These are phyloP conservation scores for Ahaetulla prasina DNA, from an alignment of 2,113 vertebrate species.

Conservation along the genomic window DNA sequence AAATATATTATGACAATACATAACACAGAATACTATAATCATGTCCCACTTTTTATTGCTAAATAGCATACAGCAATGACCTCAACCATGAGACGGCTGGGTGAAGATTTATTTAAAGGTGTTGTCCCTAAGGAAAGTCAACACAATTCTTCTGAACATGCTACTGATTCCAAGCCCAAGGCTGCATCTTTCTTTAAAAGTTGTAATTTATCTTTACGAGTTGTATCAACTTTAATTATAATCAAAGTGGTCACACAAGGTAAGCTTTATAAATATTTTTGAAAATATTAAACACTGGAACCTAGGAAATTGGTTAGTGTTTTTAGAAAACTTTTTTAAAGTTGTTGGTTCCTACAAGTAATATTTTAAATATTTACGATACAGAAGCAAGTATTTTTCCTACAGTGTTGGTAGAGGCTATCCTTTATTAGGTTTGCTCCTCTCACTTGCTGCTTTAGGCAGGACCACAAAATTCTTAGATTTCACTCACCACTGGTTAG, in stretches of 20 bases:
- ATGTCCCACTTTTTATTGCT: neutral
- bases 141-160: conserved; percentile 40
- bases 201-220: conserved; percentile 72
- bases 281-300: neutral
- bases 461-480: neutral
- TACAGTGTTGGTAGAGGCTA: neutral
- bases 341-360: neutral
- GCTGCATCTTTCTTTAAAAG: conserved; percentile 74
- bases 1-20: neutral
- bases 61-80: conserved; percentile 70
- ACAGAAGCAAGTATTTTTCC: neutral
- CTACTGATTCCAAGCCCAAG: conserved; percentile 57
- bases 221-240: conserved; percentile 81
- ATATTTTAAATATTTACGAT: neutral
- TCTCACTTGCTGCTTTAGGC: neutral
- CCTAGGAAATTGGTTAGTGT: neutral
- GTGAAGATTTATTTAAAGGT: conserved; percentile 79
- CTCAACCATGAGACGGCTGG: conserved; percentile 80
- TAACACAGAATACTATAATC: neutral
- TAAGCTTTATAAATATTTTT: conserved; percentile 48
- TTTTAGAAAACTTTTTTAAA: neutral
- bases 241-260: conserved; percentile 85
- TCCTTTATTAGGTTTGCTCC: neutral
- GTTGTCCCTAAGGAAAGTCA: conserved; percentile 50
- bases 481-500: neutral